Conservation (phyloP, 2,888 invertebrate genomes). For the Anorthoa munda region DNA sequence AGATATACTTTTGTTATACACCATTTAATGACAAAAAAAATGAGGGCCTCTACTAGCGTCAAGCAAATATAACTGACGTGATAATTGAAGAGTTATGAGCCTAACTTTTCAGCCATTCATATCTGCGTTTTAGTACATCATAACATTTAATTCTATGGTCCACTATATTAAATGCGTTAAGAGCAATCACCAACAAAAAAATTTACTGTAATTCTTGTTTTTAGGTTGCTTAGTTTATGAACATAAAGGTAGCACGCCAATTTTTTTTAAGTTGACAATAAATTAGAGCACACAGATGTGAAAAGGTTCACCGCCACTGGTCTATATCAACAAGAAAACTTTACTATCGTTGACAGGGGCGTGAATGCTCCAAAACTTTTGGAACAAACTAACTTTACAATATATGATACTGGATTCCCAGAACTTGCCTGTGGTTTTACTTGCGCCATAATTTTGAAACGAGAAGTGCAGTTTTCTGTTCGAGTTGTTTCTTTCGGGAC, state of each 20-base stretch:
- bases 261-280: background rate
- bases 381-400: slow-evolving; percentile 65
- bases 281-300: background rate
- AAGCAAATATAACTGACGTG: background rate
- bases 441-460: slow-evolving; percentile 66
- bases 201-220: background rate
- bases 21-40: too few relatives aligned
- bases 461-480: slow-evolving; percentile 46
- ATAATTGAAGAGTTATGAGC: background rate
- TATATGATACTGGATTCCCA: slow-evolving; percentile 66
- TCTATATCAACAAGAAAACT: slow-evolving; percentile 47
- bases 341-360: slow-evolving; percentile 51
- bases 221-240: background rate
- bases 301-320: background rate
- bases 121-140: background rate
- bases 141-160: background rate
- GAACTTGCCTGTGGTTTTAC: slow-evolving; percentile 60
- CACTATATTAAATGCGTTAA: background rate
- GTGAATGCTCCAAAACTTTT: slow-evolving; percentile 36
- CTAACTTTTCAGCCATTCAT: background rate
- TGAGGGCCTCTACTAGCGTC: too few relatives aligned
- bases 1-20: too few relatives aligned
- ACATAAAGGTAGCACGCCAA: background rate
- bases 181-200: background rate
- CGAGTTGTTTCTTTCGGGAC: slow-evolving; percentile 30